Conservation (phyloP, 2,113 vertebrate genomes). For the Oriolus oriolus region DNA sequence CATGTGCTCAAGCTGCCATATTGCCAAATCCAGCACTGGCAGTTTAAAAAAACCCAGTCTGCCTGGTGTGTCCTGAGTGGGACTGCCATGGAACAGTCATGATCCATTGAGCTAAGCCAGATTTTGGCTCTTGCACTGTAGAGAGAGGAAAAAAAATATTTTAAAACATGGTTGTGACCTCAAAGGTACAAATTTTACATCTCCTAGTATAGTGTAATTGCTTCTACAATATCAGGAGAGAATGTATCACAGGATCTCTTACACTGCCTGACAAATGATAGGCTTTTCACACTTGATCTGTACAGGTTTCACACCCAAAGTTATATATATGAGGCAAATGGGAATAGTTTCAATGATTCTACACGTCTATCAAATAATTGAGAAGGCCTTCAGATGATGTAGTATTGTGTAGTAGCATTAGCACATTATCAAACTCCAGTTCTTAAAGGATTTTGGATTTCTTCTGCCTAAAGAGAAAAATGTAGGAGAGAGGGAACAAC, state of each 20-base stretch:
- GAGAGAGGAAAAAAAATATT: not conserved
- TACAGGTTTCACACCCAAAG: not conserved
- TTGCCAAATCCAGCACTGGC: not conserved
- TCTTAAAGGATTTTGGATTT: not conserved
- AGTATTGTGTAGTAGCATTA: not conserved
- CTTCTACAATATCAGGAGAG: not conserved
- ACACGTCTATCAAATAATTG: not conserved
- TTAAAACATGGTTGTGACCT: not conserved
- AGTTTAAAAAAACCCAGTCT: not conserved
- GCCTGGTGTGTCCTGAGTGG: not conserved
- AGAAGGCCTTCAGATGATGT: not conserved
- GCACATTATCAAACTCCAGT: not conserved
- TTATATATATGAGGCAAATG: not conserved
- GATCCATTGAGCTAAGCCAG: not conserved
- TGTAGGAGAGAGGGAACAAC: not conserved
- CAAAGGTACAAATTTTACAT: not conserved
- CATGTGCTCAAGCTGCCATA: not conserved
- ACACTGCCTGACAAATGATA: not conserved
- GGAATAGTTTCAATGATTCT: not conserved
- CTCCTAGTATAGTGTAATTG: not conserved
- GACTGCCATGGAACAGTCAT: not conserved
- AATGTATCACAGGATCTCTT: not conserved
- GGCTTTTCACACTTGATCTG: not conserved
- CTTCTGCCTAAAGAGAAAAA: not conserved
- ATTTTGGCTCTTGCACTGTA: not conserved